A percentile compares a stretch with the other conserved stretches of the same genome.
Evolutionary conservation across 2,113 vertebrate species (phyloP).

Genomic region (Noctilio leporinus): DNA sequence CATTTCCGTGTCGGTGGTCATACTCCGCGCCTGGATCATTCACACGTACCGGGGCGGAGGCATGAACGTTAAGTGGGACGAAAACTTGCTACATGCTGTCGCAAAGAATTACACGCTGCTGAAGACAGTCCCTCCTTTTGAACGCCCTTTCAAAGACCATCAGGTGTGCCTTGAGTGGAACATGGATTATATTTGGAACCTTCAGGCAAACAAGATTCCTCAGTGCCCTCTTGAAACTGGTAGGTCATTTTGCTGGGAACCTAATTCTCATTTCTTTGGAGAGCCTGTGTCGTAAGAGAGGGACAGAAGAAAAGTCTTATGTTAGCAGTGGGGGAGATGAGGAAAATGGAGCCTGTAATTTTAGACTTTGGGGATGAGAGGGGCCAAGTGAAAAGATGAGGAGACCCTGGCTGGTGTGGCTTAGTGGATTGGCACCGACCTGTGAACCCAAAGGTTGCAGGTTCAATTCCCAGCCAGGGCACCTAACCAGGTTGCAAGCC

Average conservation of each 20-base stretch:
- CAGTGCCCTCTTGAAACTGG: conserved; percentile 88
- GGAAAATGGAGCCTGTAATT: not conserved
- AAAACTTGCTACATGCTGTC: conserved; percentile 74
- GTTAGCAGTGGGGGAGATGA: not conserved
- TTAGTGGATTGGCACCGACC: too few relatives aligned
- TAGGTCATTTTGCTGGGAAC: conserved; percentile 65
- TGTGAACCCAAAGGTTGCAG: too few relatives aligned
- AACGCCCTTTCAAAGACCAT: conserved; percentile 83
- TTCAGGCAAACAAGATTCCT: conserved; percentile 78
- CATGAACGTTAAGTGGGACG: conserved; percentile 45
- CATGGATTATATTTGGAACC: conserved; percentile 82
- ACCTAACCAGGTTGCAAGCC: too few relatives aligned
- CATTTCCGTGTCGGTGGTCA: conserved; percentile 80
- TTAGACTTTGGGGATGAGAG: not conserved
- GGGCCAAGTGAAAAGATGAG: not conserved
- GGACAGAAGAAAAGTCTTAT: not conserved
- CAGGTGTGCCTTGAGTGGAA: conserved; percentile 87
- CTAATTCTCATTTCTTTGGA: not conserved
- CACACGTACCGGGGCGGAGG: conserved; percentile 51
- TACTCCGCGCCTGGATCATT: conserved; percentile 86
- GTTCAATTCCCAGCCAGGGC: too few relatives aligned
- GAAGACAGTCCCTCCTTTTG: conserved; percentile 77
- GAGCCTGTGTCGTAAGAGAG: rapidly evolving
- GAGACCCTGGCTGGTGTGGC: too few relatives aligned
- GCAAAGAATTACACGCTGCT: conserved; percentile 82